These are phyloP conservation scores for Phymorhynchus buccinoides DNA, from an alignment of 1,140 invertebrate genomes.

Conservation along the genomic window DNA sequence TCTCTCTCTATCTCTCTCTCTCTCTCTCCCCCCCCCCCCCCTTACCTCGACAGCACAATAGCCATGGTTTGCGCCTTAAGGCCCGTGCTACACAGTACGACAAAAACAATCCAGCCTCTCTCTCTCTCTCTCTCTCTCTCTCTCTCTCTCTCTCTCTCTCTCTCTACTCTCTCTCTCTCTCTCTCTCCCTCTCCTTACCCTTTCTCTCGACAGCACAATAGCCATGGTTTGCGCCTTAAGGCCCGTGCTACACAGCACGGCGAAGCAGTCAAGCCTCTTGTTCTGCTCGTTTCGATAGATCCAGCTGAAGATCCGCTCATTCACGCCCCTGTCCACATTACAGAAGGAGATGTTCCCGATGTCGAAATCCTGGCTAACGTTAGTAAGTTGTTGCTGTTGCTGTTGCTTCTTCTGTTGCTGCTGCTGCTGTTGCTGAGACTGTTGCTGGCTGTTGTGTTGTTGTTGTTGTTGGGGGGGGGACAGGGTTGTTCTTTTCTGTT, in stretches of 20 bases:
- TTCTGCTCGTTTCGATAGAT: constrained; percentile 51
- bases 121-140: neutral
- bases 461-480: too few relatives aligned
- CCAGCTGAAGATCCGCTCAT: constrained; percentile 66
- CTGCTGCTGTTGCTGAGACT: too few relatives aligned
- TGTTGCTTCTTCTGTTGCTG: too few relatives aligned
- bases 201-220: constrained; percentile 58
- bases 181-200: constrained; percentile 20
- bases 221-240: constrained; percentile 65
- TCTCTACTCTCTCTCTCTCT: too few relatives aligned
- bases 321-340: constrained; percentile 50
- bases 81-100: constrained; percentile 58
- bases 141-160: too few relatives aligned
- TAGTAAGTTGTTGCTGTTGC: too few relatives aligned
- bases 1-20: constrained; percentile 38
- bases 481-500: neutral
- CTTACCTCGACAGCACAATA: constrained; percentile 57
- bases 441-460: too few relatives aligned
- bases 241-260: constrained; percentile 58
- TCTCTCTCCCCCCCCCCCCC: too few relatives aligned
- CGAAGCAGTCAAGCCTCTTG: constrained; percentile 55
- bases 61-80: constrained; percentile 65
- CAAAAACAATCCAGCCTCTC: constrained; percentile 57
- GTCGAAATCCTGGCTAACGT: constrained; percentile 32
- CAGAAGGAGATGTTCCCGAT: constrained; percentile 64